These are phyloP conservation scores for Idris sp. DNA, from an alignment of 1,140 invertebrate species.

Conservation along the genomic window DNA sequence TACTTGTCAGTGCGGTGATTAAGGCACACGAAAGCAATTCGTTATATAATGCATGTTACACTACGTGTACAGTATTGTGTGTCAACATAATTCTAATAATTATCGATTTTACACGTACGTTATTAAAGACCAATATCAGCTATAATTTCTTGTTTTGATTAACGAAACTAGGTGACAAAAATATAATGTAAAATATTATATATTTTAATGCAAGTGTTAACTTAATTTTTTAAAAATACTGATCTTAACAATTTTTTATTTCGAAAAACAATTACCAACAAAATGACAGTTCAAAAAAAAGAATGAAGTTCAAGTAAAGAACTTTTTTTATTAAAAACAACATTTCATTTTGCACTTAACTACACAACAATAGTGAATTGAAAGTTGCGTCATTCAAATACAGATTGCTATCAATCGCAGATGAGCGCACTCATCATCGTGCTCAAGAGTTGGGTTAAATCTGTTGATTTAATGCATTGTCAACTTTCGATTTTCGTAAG, in stretches of 20 bases:
- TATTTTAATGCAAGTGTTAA: too few relatives aligned
- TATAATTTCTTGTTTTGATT: constrained; percentile 22
- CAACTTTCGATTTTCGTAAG: constrained; percentile 47
- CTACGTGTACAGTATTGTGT: constrained; percentile 38
- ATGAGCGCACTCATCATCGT: not conserved
- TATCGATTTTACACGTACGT: constrained; percentile 34
- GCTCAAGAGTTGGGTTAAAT: constrained; percentile 7
- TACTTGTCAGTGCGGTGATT: constrained; percentile 8
- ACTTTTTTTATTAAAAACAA: too few relatives aligned
- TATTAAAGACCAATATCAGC: constrained; percentile 43
- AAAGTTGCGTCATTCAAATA: constrained; percentile 12
- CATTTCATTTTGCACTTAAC: too few relatives aligned
- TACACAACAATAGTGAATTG: constrained; percentile 18
- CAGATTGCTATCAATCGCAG: constrained; percentile 17
- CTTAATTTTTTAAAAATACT: too few relatives aligned
- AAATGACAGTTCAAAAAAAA: too few relatives aligned
- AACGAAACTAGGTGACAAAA: constrained; percentile 21
- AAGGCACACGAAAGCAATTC: constrained; percentile 26
- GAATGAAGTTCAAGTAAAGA: too few relatives aligned
- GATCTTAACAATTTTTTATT: too few relatives aligned
- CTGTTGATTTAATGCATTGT: constrained; percentile 43
- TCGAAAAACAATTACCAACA: too few relatives aligned
- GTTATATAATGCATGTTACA: constrained; percentile 25
- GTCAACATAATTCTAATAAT: constrained; percentile 39
- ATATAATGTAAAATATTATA: too few relatives aligned